phyloP scores from a whole-genome alignment of 1,140 invertebrate genomes.

The Dysdera silvatica region DNA sequence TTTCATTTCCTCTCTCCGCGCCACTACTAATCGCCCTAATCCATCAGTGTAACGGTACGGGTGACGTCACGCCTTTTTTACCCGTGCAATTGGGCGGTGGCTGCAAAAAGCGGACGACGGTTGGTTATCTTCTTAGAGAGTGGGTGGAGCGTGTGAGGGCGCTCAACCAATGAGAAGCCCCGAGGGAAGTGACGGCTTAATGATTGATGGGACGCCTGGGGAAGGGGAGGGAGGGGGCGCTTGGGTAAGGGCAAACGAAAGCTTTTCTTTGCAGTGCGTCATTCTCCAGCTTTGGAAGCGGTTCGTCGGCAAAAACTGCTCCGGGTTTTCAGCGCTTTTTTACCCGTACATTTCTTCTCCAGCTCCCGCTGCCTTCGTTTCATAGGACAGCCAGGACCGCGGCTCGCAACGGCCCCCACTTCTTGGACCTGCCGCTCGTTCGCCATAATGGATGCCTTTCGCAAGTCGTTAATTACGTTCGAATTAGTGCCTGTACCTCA shows the following conservation, averaged over 20 bases:
- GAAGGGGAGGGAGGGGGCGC: background rate
- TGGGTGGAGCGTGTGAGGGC: constrained; percentile 4
- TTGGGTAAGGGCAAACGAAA: background rate
- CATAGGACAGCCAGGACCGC: background rate
- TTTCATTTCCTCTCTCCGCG: no score
- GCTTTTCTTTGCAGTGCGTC: constrained; percentile 15
- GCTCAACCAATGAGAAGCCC: constrained; percentile 4
- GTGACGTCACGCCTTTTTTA: constrained; percentile 28
- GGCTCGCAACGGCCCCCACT: background rate
- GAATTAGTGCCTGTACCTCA: background rate
- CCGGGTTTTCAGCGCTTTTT: background rate
- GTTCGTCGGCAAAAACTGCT: constrained; percentile 3
- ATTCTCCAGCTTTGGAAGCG: background rate
- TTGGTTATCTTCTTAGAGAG: constrained; percentile 21
- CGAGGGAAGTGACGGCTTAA: constrained; percentile 17
- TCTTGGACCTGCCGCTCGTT: background rate
- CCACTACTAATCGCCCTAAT: no score
- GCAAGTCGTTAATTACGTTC: no score
- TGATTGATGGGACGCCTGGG: constrained; percentile 27
- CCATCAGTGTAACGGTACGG: constrained; percentile 27
- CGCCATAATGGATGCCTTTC: no score
- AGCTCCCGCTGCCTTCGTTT: background rate
- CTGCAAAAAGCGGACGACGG: constrained; percentile 24
- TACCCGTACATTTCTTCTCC: background rate
- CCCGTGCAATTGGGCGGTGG: constrained; percentile 22